Base-by-base conservation (phyloP, 2,888 invertebrate species). In the Hirtodrosophila duncani region DNA sequence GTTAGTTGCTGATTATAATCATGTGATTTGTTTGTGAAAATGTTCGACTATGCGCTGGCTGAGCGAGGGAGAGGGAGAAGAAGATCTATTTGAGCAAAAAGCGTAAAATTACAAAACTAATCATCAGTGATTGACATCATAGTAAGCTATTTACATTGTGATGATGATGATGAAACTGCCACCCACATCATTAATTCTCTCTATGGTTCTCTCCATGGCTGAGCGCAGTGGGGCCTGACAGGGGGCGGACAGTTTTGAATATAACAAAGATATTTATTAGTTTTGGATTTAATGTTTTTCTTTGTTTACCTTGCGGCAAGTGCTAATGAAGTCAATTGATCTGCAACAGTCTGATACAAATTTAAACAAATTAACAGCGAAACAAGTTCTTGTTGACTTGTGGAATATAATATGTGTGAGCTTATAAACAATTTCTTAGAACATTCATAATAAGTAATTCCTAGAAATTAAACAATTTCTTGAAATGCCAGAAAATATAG, bases 1-100 rank as follows among this genome's bases (percentile, higher is more conserved):
- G 93, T 93, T 88, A 85, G 84, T 64, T 29, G 10, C 10, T 20
- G 16, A 30, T 2, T 24, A 3, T 33, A 49, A 53, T 52, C 49
- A 63, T 52, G 48, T 63, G 58, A 58, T 53, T 31, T 50, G 8
- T 29, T 11, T 11, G 23, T 39, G n/a, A n/a, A n/a, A n/a, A n/a
- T n/a, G n/a, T n/a, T n/a, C n/a, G n/a, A n/a, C n/a, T n/a, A n/a
- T n/a, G n/a, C n/a, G n/a, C n/a, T n/a, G n/a, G n/a, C n/a, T n/a
- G n/a, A n/a, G n/a, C n/a, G n/a, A n/a, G n/a, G n/a, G n/a, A n/a
- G n/a, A n/a, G n/a, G n/a, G n/a, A n/a, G 14, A 23, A 14, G 29
- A 11, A 26, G 18, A 45, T 46, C 33, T 11, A 30, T 31, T 8
- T 29, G 18, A 27, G 27, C 38, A 23, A 60, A 50, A 45, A 45